Percentiles rank a stretch among this genome's conserved stretches.
phyloP scores from a whole-genome alignment of 2,113 vertebrate species.

The Entosphenus tridentatus region DNA sequence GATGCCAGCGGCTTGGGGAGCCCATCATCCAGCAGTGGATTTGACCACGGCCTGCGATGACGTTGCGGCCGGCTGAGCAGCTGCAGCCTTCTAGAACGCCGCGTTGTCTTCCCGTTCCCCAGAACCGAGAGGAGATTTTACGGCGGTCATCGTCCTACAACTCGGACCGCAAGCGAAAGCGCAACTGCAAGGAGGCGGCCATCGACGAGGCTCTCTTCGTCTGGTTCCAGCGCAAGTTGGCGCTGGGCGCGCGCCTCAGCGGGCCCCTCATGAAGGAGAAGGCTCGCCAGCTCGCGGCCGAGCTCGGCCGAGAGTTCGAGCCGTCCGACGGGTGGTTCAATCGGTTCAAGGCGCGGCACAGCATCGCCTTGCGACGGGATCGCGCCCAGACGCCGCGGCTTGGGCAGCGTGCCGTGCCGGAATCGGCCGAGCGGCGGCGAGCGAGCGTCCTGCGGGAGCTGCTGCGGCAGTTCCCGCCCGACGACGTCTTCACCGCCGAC shows the following conservation, averaged over 20 bases:
- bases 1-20: conserved; percentile 10
- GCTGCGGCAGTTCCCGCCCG: neutral
- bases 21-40: conserved; percentile 10
- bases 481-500: neutral
- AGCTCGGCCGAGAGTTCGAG: neutral
- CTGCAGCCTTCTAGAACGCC: neutral
- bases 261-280: conserved; percentile 9
- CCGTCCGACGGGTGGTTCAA: conserved; percentile 4
- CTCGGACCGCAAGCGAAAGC: conserved; percentile 1
- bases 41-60: conserved; percentile 1
- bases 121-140: conserved; percentile 7
- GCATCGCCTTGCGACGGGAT: conserved; percentile 3
- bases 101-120: conserved; percentile 2
- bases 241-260: neutral
- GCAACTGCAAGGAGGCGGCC: conserved; percentile 5
- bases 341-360: conserved; percentile 9
- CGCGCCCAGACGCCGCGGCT: neutral
- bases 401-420: neutral
- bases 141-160: conserved; percentile 4
- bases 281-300: conserved; percentile 7
- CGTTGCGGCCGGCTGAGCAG: neutral
- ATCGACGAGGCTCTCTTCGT: neutral
- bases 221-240: conserved; percentile 9
- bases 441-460: neutral
- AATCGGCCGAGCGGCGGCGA: neutral